Evolutionary conservation across 2,797 vertebrate species (phyloP).

Genomic region (Pachyuromys duprasi): DNA sequence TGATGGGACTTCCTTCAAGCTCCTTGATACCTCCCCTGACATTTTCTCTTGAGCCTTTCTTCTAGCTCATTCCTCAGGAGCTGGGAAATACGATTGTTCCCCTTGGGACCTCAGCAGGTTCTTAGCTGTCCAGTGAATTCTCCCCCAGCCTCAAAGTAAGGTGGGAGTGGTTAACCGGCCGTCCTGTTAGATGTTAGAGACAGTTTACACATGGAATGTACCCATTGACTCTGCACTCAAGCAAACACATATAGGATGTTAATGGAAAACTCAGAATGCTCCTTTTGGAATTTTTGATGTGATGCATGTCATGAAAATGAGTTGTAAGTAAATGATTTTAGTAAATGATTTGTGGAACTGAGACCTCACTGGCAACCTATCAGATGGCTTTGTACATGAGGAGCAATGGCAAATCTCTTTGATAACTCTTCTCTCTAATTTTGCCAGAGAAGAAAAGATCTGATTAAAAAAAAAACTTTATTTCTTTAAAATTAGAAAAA

Average conservation of each 20-base stretch:
- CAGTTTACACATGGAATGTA: background rate
- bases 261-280: background rate
- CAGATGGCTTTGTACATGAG: background rate
- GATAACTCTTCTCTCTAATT: background rate
- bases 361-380: background rate
- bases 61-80: background rate
- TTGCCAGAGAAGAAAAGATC: background rate
- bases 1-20: background rate
- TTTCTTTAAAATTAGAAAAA: background rate
- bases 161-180: too few relatives aligned
- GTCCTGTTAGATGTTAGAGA: too few relatives aligned
- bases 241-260: background rate
- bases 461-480: background rate
- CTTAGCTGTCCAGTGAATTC: background rate
- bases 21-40: background rate
- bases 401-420: background rate
- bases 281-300: background rate
- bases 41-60: background rate
- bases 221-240: background rate
- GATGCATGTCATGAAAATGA: background rate
- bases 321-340: background rate
- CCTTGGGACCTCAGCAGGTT: background rate
- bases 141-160: background rate
- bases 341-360: background rate
- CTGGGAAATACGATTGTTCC: background rate